Evolutionary conservation across 2,888 invertebrate genomes (phyloP).

Genomic region (Cosmia trapezina): DNA sequence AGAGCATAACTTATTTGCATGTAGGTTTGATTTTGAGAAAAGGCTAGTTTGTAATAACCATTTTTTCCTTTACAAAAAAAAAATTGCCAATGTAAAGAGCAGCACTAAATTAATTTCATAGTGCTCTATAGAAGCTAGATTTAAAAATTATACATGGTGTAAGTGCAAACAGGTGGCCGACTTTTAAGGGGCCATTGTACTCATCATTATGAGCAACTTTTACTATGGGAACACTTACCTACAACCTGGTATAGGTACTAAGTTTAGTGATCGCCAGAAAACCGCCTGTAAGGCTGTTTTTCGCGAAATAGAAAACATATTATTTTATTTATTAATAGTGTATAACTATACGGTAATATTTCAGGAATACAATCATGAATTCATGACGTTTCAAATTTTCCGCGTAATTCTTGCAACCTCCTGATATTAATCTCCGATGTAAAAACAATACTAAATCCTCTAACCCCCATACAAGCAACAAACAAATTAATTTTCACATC

Average conservation of each 20-base stretch:
- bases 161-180: no score
- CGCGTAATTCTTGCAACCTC: background rate
- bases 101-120: background rate
- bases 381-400: background rate
- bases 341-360: background rate
- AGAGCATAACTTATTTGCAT: background rate
- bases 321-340: no score
- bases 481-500: conserved; percentile 44
- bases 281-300: background rate
- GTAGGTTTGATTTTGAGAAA: background rate
- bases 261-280: background rate
- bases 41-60: no score
- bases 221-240: no score
- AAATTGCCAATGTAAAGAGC: background rate
- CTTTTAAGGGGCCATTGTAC: no score
- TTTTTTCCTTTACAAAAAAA: no score
- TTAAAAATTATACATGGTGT: background rate
- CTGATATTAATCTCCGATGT: conserved; percentile 1
- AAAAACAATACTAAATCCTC: conserved; percentile 44
- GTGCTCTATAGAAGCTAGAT: no score
- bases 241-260: no score
- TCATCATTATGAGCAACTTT: no score
- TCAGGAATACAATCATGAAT: background rate
- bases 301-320: background rate
- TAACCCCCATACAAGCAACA: conserved; percentile 13